Evolutionary conservation across 2,797 vertebrate species (phyloP).

Genomic region (Masticophis lateralis): DNA sequence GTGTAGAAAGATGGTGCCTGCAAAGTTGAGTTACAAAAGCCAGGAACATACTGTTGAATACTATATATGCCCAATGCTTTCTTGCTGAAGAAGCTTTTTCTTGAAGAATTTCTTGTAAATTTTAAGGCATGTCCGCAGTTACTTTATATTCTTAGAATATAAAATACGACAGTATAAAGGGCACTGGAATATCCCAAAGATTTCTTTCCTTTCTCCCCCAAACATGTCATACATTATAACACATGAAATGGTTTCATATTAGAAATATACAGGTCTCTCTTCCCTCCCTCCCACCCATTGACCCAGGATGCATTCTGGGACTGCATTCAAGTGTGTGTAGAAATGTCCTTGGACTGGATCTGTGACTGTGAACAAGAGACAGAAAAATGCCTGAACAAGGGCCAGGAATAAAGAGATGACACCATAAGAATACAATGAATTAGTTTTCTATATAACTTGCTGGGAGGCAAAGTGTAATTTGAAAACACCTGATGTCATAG

Average conservation of each 20-base stretch:
- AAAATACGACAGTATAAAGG: not conserved
- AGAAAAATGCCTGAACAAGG: not conserved
- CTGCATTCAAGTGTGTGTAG: constrained; percentile 11
- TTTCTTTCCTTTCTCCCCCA: not conserved
- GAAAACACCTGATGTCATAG: not conserved
- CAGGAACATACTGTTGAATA: not conserved
- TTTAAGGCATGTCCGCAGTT: not conserved
- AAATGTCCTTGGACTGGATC: constrained; percentile 30
- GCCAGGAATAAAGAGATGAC: constrained; percentile 25
- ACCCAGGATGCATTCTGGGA: not conserved
- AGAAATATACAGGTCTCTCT: not conserved
- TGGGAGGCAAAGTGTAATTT: not conserved
- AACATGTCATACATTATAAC: not conserved
- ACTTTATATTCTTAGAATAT: not conserved
- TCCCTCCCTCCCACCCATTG: not conserved
- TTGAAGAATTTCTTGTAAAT: not conserved
- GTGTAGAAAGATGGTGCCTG: not conserved
- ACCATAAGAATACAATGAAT: not conserved
- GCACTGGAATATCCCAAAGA: not conserved
- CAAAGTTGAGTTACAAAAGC: not conserved
- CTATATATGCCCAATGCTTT: not conserved
- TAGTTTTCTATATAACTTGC: not conserved
- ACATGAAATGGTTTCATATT: not conserved
- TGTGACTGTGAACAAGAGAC: constrained; percentile 13
- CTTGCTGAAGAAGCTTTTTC: not conserved